phyloP scores from a whole-genome alignment of 2,888 invertebrate species.

The Polydrusus tereticollis region DNA sequence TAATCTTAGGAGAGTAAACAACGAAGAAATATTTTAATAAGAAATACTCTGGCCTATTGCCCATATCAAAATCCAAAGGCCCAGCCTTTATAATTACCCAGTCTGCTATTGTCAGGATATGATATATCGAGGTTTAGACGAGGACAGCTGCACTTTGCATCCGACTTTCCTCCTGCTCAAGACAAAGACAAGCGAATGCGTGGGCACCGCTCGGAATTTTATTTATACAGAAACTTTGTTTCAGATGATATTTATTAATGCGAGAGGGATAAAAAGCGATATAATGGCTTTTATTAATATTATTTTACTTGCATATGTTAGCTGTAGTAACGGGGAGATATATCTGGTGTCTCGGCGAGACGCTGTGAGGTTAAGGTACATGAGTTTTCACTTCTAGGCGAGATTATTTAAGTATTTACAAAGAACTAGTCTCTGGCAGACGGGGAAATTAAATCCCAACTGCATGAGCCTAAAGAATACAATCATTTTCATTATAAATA shows the following conservation, averaged over 20 bases:
- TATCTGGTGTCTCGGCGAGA: neutral
- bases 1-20: too few species aligned
- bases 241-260: constrained; percentile 61
- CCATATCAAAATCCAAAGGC: constrained; percentile 41
- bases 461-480: too few species aligned
- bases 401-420: too few species aligned
- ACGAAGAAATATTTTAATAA: too few species aligned
- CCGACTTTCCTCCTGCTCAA: neutral
- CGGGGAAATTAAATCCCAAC: too few species aligned
- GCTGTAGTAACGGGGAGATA: neutral
- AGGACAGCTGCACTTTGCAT: constrained; percentile 43
- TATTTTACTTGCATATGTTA: constrained; percentile 28
- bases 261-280: constrained; percentile 51
- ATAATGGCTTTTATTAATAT: constrained; percentile 55
- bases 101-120: constrained; percentile 63
- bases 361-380: neutral
- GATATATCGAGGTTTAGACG: constrained; percentile 58
- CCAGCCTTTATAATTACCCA: constrained; percentile 63
- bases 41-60: constrained; percentile 15
- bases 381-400: neutral
- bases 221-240: constrained; percentile 63
- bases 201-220: constrained; percentile 61
- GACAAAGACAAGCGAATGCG: constrained; percentile 48
- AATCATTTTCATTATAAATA: too few species aligned
- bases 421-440: too few species aligned